Percentiles rank a stretch among this genome's conserved stretches.
These are phyloP conservation scores for Ferdinandea cuprea DNA, from an alignment of 2,888 invertebrate species.

Conservation along the genomic window DNA sequence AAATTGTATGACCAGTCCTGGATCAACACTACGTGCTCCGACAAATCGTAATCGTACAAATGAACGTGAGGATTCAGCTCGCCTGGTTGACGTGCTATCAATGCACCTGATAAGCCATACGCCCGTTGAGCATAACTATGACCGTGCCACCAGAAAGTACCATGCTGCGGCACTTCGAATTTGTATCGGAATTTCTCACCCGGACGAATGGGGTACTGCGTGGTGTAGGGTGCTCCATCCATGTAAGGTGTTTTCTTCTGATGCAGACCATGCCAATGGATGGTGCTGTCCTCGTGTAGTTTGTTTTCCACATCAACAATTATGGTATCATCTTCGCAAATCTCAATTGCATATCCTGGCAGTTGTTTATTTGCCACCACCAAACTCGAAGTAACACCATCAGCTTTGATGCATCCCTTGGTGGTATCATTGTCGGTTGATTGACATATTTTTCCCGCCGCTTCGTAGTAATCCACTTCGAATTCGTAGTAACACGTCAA, in stretches of 20 bases:
- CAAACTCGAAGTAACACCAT: slow-evolving; percentile 78
- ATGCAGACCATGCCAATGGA: slow-evolving; percentile 81
- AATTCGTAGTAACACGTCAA: slow-evolving; percentile 81
- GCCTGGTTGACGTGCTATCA: slow-evolving; percentile 78
- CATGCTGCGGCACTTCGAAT: slow-evolving; percentile 79
- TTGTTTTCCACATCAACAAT: slow-evolving; percentile 79
- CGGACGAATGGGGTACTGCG: slow-evolving; percentile 81
- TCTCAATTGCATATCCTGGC: slow-evolving; percentile 79
- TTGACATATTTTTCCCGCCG: slow-evolving; percentile 10
- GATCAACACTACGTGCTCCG: slow-evolving; percentile 79
- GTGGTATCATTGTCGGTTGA: background rate
- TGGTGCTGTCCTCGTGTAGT: slow-evolving; percentile 79
- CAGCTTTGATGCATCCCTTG: slow-evolving; percentile 71
- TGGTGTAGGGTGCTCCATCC: slow-evolving; percentile 81
- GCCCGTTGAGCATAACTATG: slow-evolving; percentile 80
- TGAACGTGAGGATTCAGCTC: slow-evolving; percentile 77
- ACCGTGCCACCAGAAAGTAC: slow-evolving; percentile 82
- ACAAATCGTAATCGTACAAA: slow-evolving; percentile 79
- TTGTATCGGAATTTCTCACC: slow-evolving; percentile 80
- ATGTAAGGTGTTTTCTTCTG: slow-evolving; percentile 79
- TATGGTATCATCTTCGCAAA: slow-evolving; percentile 80
- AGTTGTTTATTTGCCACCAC: slow-evolving; percentile 80
- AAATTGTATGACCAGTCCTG: slow-evolving; percentile 80
- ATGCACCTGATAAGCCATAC: slow-evolving; percentile 79
- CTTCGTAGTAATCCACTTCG: slow-evolving; percentile 79